phyloP scores from a whole-genome alignment of 2,797 vertebrate species.

The Cheirogaleus major region DNA sequence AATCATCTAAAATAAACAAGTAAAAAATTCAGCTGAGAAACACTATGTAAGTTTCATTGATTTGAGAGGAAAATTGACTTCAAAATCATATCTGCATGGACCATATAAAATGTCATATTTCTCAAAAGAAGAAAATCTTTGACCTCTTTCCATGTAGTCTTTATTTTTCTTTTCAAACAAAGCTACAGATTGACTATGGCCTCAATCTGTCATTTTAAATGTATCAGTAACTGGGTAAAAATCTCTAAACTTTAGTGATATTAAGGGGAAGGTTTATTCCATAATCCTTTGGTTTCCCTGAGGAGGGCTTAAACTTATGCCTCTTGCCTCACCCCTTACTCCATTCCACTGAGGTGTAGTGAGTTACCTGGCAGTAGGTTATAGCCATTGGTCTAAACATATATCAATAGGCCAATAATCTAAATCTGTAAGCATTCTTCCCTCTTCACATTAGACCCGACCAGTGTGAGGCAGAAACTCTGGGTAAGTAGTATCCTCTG shows the following conservation, averaged over 20 bases:
- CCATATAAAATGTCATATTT: not conserved
- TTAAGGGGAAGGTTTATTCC: not conserved
- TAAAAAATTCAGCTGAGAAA: not conserved
- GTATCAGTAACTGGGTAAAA: not conserved
- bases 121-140: not conserved
- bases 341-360: not conserved
- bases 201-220: not conserved
- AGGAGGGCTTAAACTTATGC: not conserved
- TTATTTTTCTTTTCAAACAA: conserved; percentile 42
- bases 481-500: not conserved
- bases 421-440: not conserved
- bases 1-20: not conserved
- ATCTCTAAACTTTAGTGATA: not conserved
- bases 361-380: not conserved
- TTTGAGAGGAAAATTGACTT: conserved; percentile 45
- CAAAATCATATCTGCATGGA: not conserved
- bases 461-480: not conserved
- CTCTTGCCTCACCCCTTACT: not conserved
- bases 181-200: not conserved
- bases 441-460: not conserved
- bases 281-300: not conserved
- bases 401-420: not conserved
- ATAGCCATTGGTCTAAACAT: not conserved
- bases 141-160: not conserved
- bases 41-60: not conserved